phyloP scores from a whole-genome alignment of 2,797 vertebrate genomes.

The Myotis pilosus region DNA sequence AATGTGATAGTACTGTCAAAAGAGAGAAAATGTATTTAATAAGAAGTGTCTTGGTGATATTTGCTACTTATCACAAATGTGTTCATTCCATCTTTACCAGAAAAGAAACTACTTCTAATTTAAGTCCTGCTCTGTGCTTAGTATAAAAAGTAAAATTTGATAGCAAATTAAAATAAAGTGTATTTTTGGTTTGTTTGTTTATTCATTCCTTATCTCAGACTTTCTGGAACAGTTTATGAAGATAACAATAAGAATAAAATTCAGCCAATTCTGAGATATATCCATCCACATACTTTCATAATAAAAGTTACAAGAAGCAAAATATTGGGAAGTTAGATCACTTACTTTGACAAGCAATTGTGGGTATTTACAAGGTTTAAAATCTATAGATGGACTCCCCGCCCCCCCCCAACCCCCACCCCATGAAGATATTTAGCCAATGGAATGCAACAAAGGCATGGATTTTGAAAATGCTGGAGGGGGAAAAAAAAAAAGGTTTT shows the following conservation, averaged over 20 bases:
- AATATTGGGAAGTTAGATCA: neutral
- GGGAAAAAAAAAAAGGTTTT: neutral
- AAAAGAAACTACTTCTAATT: neutral
- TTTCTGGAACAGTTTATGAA: slow-evolving; percentile 1
- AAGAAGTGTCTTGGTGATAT: slow-evolving; percentile 13
- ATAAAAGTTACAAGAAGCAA: neutral
- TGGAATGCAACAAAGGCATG: slow-evolving; percentile 9
- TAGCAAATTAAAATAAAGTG: slow-evolving; percentile 29
- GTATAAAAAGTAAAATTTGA: neutral
- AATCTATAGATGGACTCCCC: neutral
- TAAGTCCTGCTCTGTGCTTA: neutral
- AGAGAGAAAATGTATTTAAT: slow-evolving; percentile 31
- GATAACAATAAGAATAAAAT: neutral
- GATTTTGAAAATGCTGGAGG: slow-evolving; percentile 8
- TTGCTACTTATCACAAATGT: slow-evolving; percentile 45
- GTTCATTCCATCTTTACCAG: slow-evolving; percentile 16
- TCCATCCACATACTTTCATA: neutral
- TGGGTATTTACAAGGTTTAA: neutral
- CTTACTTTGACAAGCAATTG: neutral
- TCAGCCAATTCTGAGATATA: neutral
- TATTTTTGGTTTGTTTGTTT: slow-evolving; percentile 13
- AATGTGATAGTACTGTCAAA: neutral
- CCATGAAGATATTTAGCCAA: neutral
- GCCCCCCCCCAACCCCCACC: neutral
- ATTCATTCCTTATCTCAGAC: neutral